These are phyloP conservation scores for Junonia oenone DNA, from an alignment of 2,888 invertebrate genomes.

Conservation along the genomic window DNA sequence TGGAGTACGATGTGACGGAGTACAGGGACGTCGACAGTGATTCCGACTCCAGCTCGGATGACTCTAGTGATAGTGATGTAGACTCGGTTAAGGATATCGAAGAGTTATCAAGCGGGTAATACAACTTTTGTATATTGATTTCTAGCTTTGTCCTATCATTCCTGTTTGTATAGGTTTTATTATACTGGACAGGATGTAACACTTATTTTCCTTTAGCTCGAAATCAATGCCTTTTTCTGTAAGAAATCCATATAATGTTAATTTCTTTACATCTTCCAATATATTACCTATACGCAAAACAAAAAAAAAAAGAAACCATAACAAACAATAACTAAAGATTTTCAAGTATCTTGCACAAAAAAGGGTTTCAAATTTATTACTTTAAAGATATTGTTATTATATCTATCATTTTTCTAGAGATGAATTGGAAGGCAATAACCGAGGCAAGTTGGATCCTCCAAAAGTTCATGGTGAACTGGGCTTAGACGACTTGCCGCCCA, in stretches of 20 bases:
- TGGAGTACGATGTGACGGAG: slow-evolving; percentile 69
- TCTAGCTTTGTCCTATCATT: too few species aligned
- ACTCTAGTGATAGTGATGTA: slow-evolving; percentile 63
- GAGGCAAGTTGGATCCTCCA: slow-evolving; percentile 47
- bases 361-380: too few species aligned
- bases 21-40: slow-evolving; percentile 64
- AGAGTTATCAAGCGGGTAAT: slow-evolving; percentile 62
- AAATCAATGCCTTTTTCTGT: too few species aligned
- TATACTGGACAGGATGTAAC: too few species aligned
- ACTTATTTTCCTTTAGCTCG: too few species aligned
- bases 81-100: slow-evolving; percentile 70
- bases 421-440: slow-evolving; percentile 44
- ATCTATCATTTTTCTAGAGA: slow-evolving; percentile 43
- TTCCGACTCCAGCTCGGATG: slow-evolving; percentile 50
- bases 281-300: too few species aligned
- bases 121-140: not conserved
- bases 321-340: too few species aligned
- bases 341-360: too few species aligned
- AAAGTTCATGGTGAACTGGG: slow-evolving; percentile 78
- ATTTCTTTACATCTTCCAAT: too few species aligned
- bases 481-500: slow-evolving; percentile 87
- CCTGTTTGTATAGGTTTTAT: too few species aligned
- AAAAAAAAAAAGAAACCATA: too few species aligned
- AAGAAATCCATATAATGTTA: too few species aligned
- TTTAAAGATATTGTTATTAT: not conserved